Percentiles rank a stretch among this genome's conserved stretches.
phyloP scores from a whole-genome alignment of 2,113 vertebrate species.

The Psittacara wagleri region DNA sequence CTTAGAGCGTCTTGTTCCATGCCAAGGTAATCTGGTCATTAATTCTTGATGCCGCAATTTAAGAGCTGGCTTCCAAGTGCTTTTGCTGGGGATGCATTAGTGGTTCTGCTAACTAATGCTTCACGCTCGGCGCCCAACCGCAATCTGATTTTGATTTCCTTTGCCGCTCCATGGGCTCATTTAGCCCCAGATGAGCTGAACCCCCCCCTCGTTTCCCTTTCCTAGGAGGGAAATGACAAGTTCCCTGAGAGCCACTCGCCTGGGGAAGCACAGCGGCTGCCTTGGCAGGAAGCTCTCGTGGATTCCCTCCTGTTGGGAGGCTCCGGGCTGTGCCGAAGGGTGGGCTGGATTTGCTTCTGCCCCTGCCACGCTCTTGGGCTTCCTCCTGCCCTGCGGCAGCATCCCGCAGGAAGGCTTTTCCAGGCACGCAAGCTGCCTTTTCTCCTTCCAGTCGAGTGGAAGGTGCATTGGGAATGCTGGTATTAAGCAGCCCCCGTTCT shows the following conservation, averaged over 20 bases:
- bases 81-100: not conserved
- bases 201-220: not conserved
- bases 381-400: not conserved
- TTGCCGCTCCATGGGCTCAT: not conserved
- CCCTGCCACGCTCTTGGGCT: not conserved
- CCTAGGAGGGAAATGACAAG: not conserved
- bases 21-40: not conserved
- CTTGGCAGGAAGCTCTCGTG: not conserved
- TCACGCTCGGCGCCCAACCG: not conserved
- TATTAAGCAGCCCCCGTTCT: not conserved
- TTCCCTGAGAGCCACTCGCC: not conserved
- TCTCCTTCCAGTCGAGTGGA: accelerated
- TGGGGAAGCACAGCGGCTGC: not conserved
- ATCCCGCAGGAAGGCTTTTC: not conserved
- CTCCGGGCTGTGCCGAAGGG: not conserved
- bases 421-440: accelerated
- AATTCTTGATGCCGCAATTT: not conserved
- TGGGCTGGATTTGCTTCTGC: not conserved
- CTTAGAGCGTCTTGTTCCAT: accelerated
- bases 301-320: not conserved
- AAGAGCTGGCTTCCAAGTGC: not conserved
- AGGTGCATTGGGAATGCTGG: not conserved
- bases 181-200: not conserved
- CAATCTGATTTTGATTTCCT: not conserved
- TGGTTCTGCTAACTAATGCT: not conserved